Base-by-base conservation (phyloP, 2,113 vertebrate species). In the Lagopus muta region DNA sequence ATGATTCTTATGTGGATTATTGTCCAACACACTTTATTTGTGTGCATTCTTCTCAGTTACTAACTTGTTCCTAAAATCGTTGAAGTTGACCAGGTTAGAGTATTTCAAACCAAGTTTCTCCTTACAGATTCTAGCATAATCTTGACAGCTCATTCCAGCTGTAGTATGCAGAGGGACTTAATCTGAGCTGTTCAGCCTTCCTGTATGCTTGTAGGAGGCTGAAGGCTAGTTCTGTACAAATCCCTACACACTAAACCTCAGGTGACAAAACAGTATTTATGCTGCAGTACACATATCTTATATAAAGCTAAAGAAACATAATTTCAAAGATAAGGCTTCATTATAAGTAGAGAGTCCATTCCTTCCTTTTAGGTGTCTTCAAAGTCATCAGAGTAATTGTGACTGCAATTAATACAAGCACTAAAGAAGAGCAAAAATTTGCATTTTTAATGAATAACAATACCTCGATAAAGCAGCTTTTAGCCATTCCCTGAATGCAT, bases 181-280 rank as follows among this genome's bases (percentile, higher is more conserved):
- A 67, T 38, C 9, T 24, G 55, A 16, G 15, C 5, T 15, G 10
- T 40, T 36, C 67, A 88, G 24, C 22, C 20, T 61, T 70, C 25
- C 34, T 25, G 10, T 11, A 34, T 64, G 25, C 20, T 28, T 0
- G 1, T 0, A 0, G 24, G 42, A 88, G 17, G 7, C 19, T 78
- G 57, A 65, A 4, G 7, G 6, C 3, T 42, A 24, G 10, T 11
- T 75, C 30, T 55, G 8, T 38, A 11, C 30, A 73, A 65, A 93
- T 8, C 14, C 24, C 16, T 34, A 6, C 5, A 30, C 17, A 18
- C 10, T 2, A 24, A 5, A 8, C 22, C 25, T 72, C 62, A 52
- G 27, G 12, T 64, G 60, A 81, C 10, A 66, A 10, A 81, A 27
- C 4, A 40, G 3, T 15, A 3, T 25, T 55, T 45, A 8, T 50